phyloP scores from a whole-genome alignment of 2,888 invertebrate genomes.

The Mimachlamys varia region DNA sequence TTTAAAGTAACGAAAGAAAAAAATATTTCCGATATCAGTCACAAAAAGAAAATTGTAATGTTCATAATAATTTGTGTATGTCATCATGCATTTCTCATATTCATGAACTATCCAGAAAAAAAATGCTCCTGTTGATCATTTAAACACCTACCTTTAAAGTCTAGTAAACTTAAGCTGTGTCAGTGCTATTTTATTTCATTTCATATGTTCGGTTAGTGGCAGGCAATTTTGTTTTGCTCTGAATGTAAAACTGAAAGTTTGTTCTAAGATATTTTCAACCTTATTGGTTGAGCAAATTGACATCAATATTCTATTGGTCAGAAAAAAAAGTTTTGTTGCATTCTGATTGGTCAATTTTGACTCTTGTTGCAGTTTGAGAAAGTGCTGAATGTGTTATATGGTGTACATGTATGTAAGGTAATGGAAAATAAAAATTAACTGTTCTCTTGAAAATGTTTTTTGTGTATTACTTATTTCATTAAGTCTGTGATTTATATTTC shows the following conservation, averaged over 20 bases:
- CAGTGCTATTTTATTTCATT: not conserved
- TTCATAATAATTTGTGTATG: too few species aligned
- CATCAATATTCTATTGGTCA: not conserved
- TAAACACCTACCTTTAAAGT: too few species aligned
- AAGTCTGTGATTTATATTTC: too few species aligned
- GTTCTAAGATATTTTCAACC: not conserved
- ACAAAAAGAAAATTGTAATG: too few species aligned
- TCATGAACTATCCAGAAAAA: too few species aligned
- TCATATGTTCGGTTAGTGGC: not conserved
- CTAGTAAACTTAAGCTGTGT: not conserved
- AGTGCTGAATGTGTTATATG: conserved; percentile 29
- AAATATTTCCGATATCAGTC: too few species aligned
- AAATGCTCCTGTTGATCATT: too few species aligned
- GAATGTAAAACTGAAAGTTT: not conserved
- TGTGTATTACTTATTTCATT: not conserved
- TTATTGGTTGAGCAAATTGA: not conserved
- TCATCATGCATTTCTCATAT: too few species aligned
- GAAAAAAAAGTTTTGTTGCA: not conserved
- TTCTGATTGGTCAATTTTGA: conserved; percentile 20
- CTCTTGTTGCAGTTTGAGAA: conserved; percentile 12
- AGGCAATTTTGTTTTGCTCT: not conserved
- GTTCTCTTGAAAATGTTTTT: not conserved
- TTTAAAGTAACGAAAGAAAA: too few species aligned
- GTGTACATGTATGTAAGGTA: conserved; percentile 6
- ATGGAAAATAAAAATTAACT: not conserved